A percentile compares a stretch with the other conserved stretches of the same genome.
Conservation (phyloP, 2,113 vertebrate species). For the Ploceus nigricollis region DNA sequence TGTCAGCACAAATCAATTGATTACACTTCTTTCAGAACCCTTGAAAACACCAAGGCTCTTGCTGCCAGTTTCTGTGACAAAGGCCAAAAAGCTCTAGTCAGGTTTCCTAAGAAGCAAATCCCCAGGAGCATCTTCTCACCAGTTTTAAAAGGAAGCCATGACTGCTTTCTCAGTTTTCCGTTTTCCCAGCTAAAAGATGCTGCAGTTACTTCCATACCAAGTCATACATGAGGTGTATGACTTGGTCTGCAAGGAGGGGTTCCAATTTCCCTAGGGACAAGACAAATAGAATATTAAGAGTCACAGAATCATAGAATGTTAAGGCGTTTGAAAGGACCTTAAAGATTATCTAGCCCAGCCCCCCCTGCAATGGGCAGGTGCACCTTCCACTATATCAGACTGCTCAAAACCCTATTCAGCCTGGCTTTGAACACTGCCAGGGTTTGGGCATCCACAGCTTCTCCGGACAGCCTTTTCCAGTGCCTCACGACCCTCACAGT, state of each 20-base stretch:
- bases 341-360: background rate
- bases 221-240: background rate
- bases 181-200: background rate
- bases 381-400: background rate
- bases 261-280: background rate
- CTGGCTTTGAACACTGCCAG: background rate
- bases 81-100: background rate
- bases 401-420: background rate
- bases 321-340: background rate
- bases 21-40: background rate
- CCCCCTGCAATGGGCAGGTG: background rate
- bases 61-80: background rate
- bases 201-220: background rate
- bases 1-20: background rate
- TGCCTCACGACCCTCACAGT: background rate
- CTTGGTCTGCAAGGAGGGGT: background rate
- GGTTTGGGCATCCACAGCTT: no score
- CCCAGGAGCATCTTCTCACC: background rate
- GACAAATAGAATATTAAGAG: background rate
- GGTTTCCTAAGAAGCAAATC: background rate
- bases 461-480: background rate
- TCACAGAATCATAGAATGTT: background rate
- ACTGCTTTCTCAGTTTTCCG: background rate
- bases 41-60: background rate
- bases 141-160: background rate